Conservation (phyloP, 2,888 invertebrate genomes). For the Oxytorus armatus region DNA sequence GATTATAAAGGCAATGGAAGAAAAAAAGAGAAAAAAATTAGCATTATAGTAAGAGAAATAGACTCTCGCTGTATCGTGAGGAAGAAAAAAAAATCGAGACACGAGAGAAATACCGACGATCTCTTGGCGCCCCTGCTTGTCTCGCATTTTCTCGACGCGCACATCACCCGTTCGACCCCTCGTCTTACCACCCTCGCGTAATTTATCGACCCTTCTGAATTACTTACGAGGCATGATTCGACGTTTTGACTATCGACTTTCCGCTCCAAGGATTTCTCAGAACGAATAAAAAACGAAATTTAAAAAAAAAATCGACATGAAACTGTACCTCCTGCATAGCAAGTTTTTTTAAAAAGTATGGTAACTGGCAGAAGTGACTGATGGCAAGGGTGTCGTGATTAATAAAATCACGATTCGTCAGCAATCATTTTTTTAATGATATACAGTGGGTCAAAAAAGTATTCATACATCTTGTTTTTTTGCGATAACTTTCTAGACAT, state of each 20-base stretch:
- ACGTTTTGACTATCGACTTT: slow-evolving; percentile 60
- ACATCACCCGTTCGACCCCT: slow-evolving; percentile 22
- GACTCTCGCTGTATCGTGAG: background rate
- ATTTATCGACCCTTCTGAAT: slow-evolving; percentile 59
- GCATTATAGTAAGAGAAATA: slow-evolving; percentile 14
- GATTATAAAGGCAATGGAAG: background rate
- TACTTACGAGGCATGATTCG: slow-evolving; percentile 57
- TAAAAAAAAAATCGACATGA: background rate
- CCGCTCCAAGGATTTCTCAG: slow-evolving; percentile 31
- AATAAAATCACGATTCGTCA: background rate
- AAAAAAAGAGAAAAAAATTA: slow-evolving; percentile 12
- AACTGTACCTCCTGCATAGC: too few species aligned
- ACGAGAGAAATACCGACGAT: slow-evolving; percentile 5
- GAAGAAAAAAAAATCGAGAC: slow-evolving; percentile 33
- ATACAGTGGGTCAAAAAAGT: too few species aligned
- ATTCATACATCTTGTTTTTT: too few species aligned
- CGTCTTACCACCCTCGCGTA: slow-evolving; percentile 28
- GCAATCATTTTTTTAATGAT: background rate
- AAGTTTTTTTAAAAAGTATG: background rate
- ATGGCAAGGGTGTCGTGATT: background rate
- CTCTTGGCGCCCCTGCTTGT: slow-evolving; percentile 34
- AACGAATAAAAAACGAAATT: slow-evolving; percentile 12
- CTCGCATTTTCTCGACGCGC: slow-evolving; percentile 28
- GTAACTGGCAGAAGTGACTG: background rate
- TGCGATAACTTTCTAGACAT: too few species aligned